These are phyloP conservation scores for Sebastes paucispinis DNA, from an alignment of 2,797 vertebrate genomes.

Conservation along the genomic window DNA sequence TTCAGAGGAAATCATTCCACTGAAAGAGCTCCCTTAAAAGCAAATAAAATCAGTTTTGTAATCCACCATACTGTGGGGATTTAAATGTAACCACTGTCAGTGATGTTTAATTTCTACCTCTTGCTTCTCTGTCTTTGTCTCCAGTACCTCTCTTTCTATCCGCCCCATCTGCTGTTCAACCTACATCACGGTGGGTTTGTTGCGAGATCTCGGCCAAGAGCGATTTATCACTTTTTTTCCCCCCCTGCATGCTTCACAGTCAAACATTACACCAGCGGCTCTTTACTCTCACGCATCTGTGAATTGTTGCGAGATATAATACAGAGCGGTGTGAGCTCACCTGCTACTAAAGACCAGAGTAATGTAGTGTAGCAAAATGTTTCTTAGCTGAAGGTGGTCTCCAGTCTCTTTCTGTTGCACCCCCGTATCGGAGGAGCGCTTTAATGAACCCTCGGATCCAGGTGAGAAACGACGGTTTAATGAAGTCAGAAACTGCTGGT, in stretches of 20 bases:
- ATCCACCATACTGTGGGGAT: background rate
- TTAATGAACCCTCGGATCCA: slow-evolving; percentile 55
- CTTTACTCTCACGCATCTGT: slow-evolving; percentile 26
- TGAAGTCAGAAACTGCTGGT: slow-evolving; percentile 34
- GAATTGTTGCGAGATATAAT: slow-evolving; percentile 46
- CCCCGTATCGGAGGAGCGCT: slow-evolving; percentile 21
- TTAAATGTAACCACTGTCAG: background rate
- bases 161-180: slow-evolving; percentile 38
- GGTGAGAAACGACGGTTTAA: slow-evolving; percentile 38
- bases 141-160: background rate
- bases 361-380: slow-evolving; percentile 66
- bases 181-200: slow-evolving; percentile 25
- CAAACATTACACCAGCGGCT: slow-evolving; percentile 43
- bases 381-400: slow-evolving; percentile 41
- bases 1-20: background rate
- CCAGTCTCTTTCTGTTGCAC: slow-evolving; percentile 33
- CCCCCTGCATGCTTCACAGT: slow-evolving; percentile 35
- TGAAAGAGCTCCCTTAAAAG: background rate
- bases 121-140: slow-evolving; percentile 14
- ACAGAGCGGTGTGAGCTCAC: slow-evolving; percentile 35
- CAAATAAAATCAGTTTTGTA: background rate
- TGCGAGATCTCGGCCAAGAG: slow-evolving; percentile 36
- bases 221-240: slow-evolving; percentile 44
- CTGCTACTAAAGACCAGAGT: slow-evolving; percentile 55
- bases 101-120: background rate